Evolutionary conservation across 2,113 vertebrate species (phyloP).

Genomic region (Herpetotheres cachinnans): DNA sequence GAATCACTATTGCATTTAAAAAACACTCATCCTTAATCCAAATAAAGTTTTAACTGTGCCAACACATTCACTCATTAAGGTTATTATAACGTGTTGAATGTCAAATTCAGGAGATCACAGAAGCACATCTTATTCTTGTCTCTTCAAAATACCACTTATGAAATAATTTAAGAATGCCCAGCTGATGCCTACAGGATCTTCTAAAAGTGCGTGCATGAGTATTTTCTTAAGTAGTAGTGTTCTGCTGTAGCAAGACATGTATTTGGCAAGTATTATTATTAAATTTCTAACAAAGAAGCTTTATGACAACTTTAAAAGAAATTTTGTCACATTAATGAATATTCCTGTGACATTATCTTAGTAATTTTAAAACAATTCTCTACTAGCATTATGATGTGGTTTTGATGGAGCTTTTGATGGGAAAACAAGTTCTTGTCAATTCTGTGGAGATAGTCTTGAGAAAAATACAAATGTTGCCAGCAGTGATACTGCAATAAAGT

Average conservation of each 20-base stretch:
- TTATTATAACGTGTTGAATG: background rate
- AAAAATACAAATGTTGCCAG: background rate
- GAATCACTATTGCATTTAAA: background rate
- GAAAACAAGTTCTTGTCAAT: background rate
- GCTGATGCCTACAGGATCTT: background rate
- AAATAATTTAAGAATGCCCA: background rate
- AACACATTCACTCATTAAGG: background rate
- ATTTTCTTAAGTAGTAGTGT: background rate
- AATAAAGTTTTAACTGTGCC: background rate
- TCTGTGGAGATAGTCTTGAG: background rate
- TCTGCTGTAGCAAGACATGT: background rate
- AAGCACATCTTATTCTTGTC: background rate
- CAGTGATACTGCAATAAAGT: background rate
- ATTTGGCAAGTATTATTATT: background rate
- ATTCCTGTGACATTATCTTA: background rate
- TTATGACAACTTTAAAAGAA: background rate
- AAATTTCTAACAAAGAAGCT: background rate
- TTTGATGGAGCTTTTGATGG: slow-evolving; percentile 1
- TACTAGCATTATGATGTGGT: background rate
- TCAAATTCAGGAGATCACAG: background rate
- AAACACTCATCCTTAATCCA: background rate
- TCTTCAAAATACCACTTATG: background rate
- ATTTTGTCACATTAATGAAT: background rate
- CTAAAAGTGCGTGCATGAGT: background rate
- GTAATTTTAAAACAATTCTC: background rate